Evolutionary conservation across 1,140 invertebrate species (phyloP).

Genomic region (Linepithema humile): DNA sequence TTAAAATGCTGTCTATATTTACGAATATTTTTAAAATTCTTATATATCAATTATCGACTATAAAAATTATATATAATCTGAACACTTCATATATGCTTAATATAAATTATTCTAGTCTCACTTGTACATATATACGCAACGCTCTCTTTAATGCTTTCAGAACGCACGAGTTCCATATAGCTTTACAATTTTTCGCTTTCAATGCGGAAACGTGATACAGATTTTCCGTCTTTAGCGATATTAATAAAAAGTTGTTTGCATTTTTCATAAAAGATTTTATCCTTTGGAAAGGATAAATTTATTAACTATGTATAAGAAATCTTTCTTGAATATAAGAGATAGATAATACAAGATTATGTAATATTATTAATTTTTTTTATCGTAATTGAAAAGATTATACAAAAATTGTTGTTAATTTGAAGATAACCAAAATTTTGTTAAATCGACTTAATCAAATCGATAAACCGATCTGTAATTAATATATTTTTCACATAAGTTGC

Average conservation of each 20-base stretch:
- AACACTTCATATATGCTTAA: neutral
- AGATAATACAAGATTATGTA: neutral
- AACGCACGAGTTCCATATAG: neutral
- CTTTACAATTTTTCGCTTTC: slow-evolving; percentile 28
- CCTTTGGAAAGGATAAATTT: neutral
- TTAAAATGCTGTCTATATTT: neutral
- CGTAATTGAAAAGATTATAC: neutral
- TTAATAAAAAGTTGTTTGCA: neutral
- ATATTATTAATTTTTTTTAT: neutral
- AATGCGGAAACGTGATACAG: neutral
- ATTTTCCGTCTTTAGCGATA: neutral
- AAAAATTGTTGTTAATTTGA: too few species aligned
- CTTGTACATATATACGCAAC: neutral
- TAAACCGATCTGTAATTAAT: too few species aligned
- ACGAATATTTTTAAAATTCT: neutral
- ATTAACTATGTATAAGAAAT: neutral
- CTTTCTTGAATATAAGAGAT: neutral
- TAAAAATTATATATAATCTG: slow-evolving; percentile 7
- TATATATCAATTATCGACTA: slow-evolving; percentile 2
- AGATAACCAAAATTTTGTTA: too few species aligned
- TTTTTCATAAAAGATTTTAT: neutral
- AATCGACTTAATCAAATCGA: too few species aligned
- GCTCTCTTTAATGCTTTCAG: slow-evolving; percentile 4
- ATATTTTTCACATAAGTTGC: too few species aligned
- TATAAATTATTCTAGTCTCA: slow-evolving; percentile 34